Base-by-base conservation (phyloP, 2,797 vertebrate genomes). In the Discoglossus pictus region DNA sequence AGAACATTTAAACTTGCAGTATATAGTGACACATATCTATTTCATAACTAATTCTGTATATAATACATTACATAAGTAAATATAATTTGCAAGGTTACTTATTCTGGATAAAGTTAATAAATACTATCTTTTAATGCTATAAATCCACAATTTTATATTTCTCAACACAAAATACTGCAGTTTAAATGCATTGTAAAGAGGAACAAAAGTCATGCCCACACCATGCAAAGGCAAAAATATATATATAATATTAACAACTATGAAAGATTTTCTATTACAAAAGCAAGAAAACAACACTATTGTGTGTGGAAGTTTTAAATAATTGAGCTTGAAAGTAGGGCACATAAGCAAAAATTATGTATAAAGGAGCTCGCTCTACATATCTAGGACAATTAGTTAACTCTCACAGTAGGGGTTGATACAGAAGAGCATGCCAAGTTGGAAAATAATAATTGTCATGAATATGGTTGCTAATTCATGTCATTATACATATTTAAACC, bases 1-100 rank as follows among this genome's bases (percentile, higher is more conserved):
- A 92, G 87, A 83, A 82, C 68, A 75, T 82, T 83, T 87, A 81
- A 80, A 86, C 79, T 76, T 76, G 75, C 87, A 87, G 78, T 80
- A 80, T 75, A 38, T 1, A 27, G 63, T 55, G 56, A 50, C 18
- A 36, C 4, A 20, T 12, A 43, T 18, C 20, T 4, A 1, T 15
- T 53, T 31, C 34, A 18, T 36, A 51, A 11, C 25, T 47, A 4
- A 51, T n/a, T 2, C 7, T 6, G 12, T 5, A 39, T 40, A 18
- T 3, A 39, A 12, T 55, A 4, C 17, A n/a, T n/a, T 25, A 12
- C 2, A n/a, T 24, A 13, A 15, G 8, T 21, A 40, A 11, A 23
- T 16, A 23, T 23, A 12, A 4, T 51, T 24, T 31, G 27, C 24
- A 27, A 15, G 15, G 24, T 48, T 17, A 31, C 18, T 6, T 23